Percentiles rank a stretch among this genome's conserved stretches.
Conservation (phyloP, 2,888 invertebrate species). For the Ethmia dodecea region DNA sequence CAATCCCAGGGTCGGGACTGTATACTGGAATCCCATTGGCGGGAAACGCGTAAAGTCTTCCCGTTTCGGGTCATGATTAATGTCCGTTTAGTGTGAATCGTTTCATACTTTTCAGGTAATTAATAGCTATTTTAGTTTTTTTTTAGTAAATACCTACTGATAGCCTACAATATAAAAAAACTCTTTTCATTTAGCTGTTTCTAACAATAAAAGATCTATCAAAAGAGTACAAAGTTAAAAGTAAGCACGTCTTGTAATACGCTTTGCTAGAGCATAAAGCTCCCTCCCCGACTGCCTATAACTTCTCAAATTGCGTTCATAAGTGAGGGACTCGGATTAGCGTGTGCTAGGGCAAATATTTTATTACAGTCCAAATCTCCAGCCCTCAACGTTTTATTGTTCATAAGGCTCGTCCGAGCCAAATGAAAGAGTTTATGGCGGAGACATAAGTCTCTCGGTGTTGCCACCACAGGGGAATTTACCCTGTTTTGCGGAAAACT, state of each 20-base stretch:
- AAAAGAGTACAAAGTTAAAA: constrained; percentile 8
- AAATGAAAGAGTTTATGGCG: constrained; percentile 77
- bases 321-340: constrained; percentile 75
- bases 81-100: constrained; percentile 30
- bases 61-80: constrained; percentile 47
- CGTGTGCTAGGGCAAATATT: constrained; percentile 76
- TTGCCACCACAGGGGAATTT: constrained; percentile 48
- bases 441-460: constrained; percentile 67
- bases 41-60: constrained; percentile 49
- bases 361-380: constrained; percentile 77
- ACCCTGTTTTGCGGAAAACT: constrained; percentile 30
- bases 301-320: constrained; percentile 74
- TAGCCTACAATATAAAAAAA: too few species aligned
- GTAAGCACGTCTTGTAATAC: constrained; percentile 9
- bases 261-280: constrained; percentile 9
- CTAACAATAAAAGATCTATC: too few species aligned
- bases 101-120: constrained; percentile 20
- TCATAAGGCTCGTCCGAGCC: constrained; percentile 77
- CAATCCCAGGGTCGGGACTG: constrained; percentile 52
- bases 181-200: too few species aligned
- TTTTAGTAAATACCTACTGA: too few species aligned
- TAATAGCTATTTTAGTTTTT: constrained; percentile 2
- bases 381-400: constrained; percentile 77
- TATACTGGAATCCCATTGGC: constrained; percentile 58
- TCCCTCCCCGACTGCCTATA: constrained; percentile 47